Conservation (phyloP, 2,113 vertebrate genomes). For the Nothocercus julius region DNA sequence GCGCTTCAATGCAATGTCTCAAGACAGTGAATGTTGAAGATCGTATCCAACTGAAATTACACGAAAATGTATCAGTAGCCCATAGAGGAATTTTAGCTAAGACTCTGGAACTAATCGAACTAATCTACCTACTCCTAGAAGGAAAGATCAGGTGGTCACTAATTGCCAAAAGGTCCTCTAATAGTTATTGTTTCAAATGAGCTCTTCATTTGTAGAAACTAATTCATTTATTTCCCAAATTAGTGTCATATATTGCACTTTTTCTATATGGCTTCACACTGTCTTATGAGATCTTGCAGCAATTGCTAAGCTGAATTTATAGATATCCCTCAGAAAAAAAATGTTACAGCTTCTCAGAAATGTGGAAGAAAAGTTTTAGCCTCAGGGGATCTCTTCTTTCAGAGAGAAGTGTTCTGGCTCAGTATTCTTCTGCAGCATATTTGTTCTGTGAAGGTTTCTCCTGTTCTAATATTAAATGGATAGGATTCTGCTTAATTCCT, state of each 20-base stretch:
- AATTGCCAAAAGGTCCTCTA: not conserved
- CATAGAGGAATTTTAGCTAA: not conserved
- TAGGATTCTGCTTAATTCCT: not conserved
- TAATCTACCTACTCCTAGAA: not conserved
- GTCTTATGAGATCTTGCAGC: not conserved
- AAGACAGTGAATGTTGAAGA: not conserved
- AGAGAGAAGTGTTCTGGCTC: not conserved
- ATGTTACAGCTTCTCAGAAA: not conserved
- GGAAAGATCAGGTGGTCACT: not conserved
- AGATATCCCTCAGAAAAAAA: not conserved
- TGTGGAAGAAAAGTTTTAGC: not conserved
- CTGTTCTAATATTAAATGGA: not conserved
- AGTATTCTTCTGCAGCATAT: not conserved
- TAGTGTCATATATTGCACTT: not conserved
- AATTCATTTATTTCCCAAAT: not conserved
- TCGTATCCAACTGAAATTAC: not conserved
- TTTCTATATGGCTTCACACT: not conserved
- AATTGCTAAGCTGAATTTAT: not conserved
- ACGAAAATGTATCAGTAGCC: not conserved
- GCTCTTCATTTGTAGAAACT: not conserved
- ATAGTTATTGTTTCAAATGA: not conserved
- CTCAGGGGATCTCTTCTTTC: not conserved
- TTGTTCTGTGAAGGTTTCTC: not conserved
- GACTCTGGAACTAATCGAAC: not conserved
- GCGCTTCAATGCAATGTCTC: not conserved